Evolutionary conservation across 2,888 invertebrate genomes (phyloP), one percentile per base, ranked within the genome.

Genomic region (Sympetrum striolatum): DNA sequence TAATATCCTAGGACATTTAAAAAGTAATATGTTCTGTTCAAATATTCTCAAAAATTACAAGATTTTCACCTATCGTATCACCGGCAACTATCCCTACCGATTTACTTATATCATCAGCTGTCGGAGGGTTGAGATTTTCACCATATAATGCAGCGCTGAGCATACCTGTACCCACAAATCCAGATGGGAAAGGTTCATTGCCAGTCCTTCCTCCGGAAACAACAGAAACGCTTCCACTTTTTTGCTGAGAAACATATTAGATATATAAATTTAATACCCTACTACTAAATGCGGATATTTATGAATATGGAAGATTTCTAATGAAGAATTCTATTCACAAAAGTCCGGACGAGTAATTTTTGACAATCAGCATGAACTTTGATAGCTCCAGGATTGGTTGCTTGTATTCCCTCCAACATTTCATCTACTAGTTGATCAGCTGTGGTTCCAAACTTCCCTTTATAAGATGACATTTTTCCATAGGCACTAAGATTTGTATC

Each of bases 161-260:
- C 96, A 98, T 96, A 0, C 98, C 98, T 80, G 94, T 93, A 0
- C 98, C 98, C 48, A 98, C 96, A 92, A 96, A 97, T 90, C 97
- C 97, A 96, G 92, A 60, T 92, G 92, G 91, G 79, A 93, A 95
- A 0, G 98, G 98, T 93, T 98, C 98, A 93, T 98, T 97, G 0
- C 98, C 98, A 2, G 97, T 96, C 1, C 97, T 97, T 1, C 98
- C 98, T 1, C 98, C 98, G 81, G 96, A 96, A 6, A 98, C 91
- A 2, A 95, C 90, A 0, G 94, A 93, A n/a, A 95, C 94, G 44
- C 94, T 37, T n/a, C 86, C 64, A 14, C 95, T 92, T 37, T 95
- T 95, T 80, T 95, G 96, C 93, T 94, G 93, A 14, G 12, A 22
- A 44, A 25, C 5, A 1, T 22, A 3, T n/a, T 64, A 1, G n/a